phyloP scores from a whole-genome alignment of 2,113 vertebrate genomes.

The Pongo abelii region DNA sequence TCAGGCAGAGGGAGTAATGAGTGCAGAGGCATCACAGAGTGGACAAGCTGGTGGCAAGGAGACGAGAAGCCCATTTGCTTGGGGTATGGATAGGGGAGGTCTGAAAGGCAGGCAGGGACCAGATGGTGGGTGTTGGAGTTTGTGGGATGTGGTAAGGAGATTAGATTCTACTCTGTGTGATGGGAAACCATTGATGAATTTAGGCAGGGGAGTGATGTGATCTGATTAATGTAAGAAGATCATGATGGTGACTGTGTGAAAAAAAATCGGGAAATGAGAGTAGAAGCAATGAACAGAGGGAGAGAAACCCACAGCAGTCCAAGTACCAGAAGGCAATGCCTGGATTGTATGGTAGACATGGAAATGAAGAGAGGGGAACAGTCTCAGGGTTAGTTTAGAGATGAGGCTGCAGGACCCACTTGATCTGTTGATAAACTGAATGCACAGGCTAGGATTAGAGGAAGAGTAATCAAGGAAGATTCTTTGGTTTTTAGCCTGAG shows the following conservation, averaged over 20 bases:
- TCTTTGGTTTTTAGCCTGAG: not conserved
- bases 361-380: not conserved
- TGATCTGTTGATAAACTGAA: not conserved
- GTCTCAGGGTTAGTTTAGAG: not conserved
- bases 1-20: not conserved
- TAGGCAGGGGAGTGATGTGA: not conserved
- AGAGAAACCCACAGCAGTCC: not conserved
- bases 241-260: not conserved
- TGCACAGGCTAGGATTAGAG: not conserved
- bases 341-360: not conserved
- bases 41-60: not conserved
- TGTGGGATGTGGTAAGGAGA: not conserved
- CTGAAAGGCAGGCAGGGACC: not conserved
- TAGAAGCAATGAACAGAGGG: not conserved
- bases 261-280: not conserved
- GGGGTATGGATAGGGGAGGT: too few species aligned
- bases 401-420: not conserved
- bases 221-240: not conserved
- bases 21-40: not conserved
- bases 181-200: not conserved
- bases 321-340: not conserved
- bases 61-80: not conserved
- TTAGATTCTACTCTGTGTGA: not conserved
- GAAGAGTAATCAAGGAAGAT: not conserved
- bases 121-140: not conserved